Evolutionary conservation across 2,888 invertebrate species (phyloP).

Genomic region (Octonoba sinensis): DNA sequence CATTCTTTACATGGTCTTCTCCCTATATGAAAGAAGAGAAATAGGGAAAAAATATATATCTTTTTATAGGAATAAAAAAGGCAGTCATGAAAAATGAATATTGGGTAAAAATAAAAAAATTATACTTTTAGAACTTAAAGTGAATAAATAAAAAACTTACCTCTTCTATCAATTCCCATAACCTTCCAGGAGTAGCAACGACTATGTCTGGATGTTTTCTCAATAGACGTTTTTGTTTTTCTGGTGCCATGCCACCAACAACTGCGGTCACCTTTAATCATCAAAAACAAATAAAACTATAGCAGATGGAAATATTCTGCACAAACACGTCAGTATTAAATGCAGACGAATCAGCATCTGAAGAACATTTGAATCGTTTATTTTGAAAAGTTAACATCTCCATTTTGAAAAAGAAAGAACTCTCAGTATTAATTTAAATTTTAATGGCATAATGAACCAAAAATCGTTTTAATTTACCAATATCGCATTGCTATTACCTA

Average conservation of each 20-base stretch:
- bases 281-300: not conserved
- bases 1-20: slow-evolving; percentile 67
- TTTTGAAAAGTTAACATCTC: too few species aligned
- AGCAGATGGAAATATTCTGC: not conserved
- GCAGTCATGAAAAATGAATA: slow-evolving; percentile 62
- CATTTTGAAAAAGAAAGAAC: too few species aligned
- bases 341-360: too few species aligned
- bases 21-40: slow-evolving; percentile 73
- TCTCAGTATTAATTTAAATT: too few species aligned
- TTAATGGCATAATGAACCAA: too few species aligned
- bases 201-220: slow-evolving; percentile 89
- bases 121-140: not conserved
- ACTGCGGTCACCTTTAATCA: slow-evolving; percentile 72
- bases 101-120: not conserved
- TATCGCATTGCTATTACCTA: too few species aligned
- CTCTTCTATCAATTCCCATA: slow-evolving; percentile 91
- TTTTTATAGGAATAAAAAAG: not conserved
- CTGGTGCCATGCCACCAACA: slow-evolving; percentile 93
- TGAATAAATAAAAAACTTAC: slow-evolving; percentile 71
- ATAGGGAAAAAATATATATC: not conserved
- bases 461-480: too few species aligned
- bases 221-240: slow-evolving; percentile 92
- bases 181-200: slow-evolving; percentile 95
- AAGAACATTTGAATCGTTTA: too few species aligned
- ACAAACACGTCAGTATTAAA: too few species aligned